Evolutionary conservation across 1,140 invertebrate genomes (phyloP).

Genomic region (Geopemphigus sp.): DNA sequence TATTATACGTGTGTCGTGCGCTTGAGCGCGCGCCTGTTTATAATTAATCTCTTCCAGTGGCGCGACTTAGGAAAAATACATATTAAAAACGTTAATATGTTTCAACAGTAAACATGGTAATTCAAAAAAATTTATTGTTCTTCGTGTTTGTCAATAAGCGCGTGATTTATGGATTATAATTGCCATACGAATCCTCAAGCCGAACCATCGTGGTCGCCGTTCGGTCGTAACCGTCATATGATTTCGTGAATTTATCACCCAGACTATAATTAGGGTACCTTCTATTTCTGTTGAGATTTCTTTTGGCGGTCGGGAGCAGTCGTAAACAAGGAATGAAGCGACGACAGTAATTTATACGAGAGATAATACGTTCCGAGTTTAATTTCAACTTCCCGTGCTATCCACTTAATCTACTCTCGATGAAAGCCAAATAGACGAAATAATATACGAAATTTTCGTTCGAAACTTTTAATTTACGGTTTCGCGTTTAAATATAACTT

Average conservation of each 20-base stretch:
- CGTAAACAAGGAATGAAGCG: slow-evolving; percentile 14
- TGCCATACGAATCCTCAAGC: background rate
- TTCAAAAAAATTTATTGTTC: background rate
- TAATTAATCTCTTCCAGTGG: background rate
- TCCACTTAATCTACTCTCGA: slow-evolving; percentile 2
- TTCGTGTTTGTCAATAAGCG: slow-evolving; percentile 12
- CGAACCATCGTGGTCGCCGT: background rate
- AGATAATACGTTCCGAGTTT: slow-evolving; percentile 18
- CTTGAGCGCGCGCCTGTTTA: too few species aligned
- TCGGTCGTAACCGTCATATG: slow-evolving; percentile 4
- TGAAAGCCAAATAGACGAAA: background rate
- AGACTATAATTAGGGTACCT: slow-evolving; percentile 23
- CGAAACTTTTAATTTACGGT: background rate
- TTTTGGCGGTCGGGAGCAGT: background rate
- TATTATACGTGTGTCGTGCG: too few species aligned
- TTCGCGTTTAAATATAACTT: background rate
- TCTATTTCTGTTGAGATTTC: slow-evolving; percentile 24
- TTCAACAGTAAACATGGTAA: background rate
- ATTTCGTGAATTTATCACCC: slow-evolving; percentile 10
- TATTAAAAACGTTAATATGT: background rate
- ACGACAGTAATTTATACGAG: slow-evolving; percentile 34
- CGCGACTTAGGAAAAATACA: too few species aligned
- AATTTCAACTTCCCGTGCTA: slow-evolving; percentile 10
- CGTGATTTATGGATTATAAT: background rate
- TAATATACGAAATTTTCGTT: background rate